Conservation (phyloP, 2,113 vertebrate genomes). For the Pimephales promelas region DNA sequence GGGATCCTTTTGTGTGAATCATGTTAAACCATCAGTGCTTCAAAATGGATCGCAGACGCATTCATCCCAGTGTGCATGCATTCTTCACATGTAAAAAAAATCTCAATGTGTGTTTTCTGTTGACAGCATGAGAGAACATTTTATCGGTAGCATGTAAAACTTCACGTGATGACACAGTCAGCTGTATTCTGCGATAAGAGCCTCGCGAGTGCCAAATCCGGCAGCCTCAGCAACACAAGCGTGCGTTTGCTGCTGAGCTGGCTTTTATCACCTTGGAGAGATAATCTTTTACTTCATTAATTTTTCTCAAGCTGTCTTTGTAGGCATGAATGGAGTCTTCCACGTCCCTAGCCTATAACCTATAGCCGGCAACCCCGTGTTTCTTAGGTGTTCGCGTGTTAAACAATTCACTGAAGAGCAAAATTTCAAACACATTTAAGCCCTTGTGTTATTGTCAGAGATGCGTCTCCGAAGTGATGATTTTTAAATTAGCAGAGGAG, state of each 20-base stretch:
- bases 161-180: not conserved
- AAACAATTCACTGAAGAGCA: slow-evolving; percentile 27
- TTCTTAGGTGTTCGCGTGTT: not conserved
- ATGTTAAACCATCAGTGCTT: not conserved
- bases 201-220: not conserved
- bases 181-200: slow-evolving; percentile 21
- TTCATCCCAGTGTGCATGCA: not conserved
- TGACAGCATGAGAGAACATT: not conserved
- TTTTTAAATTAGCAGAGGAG: slow-evolving; percentile 24
- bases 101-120: not conserved
- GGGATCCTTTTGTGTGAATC: not conserved
- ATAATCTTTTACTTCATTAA: slow-evolving; percentile 35
- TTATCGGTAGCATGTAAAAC: slow-evolving; percentile 23
- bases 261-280: slow-evolving; percentile 18
- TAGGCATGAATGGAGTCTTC: not conserved
- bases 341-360: no score
- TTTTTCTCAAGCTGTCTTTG: slow-evolving; percentile 13
- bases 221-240: not conserved
- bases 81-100: not conserved
- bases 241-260: not conserved
- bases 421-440: slow-evolving; percentile 13
- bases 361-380: not conserved
- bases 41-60: not conserved
- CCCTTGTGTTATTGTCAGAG: slow-evolving; percentile 10
- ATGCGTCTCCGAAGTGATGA: slow-evolving; percentile 1